Percentiles rank a stretch among this genome's conserved stretches.
Evolutionary conservation across 2,888 invertebrate genomes (phyloP).

Genomic region (Drosophila conformis): DNA sequence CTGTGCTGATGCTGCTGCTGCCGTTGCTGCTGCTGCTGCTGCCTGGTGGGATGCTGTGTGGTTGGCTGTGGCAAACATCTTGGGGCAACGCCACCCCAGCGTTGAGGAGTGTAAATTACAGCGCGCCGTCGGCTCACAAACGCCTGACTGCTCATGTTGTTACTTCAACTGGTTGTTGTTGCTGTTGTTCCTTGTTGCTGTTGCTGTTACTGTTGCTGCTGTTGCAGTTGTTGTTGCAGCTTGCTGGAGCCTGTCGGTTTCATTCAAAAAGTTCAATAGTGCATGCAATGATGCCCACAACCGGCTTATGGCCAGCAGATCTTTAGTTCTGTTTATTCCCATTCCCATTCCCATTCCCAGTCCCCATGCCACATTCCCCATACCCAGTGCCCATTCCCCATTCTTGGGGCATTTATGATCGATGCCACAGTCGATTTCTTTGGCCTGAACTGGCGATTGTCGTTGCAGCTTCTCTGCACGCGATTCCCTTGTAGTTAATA

Average conservation of each 20-base stretch:
- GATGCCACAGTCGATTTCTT: conserved; percentile 76
- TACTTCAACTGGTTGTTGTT: conserved; percentile 43
- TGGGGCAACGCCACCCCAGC: conserved; percentile 71
- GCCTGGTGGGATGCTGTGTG: conserved; percentile 34
- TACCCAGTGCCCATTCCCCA: conserved; percentile 6
- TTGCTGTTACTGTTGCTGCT: conserved; percentile 3
- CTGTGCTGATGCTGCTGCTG: conserved; percentile 57
- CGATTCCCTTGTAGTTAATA: conserved; percentile 43
- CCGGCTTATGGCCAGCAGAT: conserved; percentile 31
- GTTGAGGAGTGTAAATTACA: conserved; percentile 76
- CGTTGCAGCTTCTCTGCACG: conserved; percentile 58
- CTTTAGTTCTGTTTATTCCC: conserved; percentile 41
- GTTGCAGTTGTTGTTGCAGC: conserved; percentile 35
- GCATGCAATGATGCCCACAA: conserved; percentile 69
- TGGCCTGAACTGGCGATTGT: conserved; percentile 65
- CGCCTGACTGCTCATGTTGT: conserved; percentile 59
- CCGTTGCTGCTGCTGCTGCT: conserved; percentile 11
- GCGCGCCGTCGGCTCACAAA: conserved; percentile 68
- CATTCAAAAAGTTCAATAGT: conserved; percentile 79
- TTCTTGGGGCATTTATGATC: conserved; percentile 67
- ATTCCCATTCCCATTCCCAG: conserved; percentile 25
- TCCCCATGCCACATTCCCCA: conserved; percentile 21
- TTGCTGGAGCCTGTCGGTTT: conserved; percentile 74
- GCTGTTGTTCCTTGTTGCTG: conserved; percentile 22
- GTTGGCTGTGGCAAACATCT: conserved; percentile 33